Percentiles rank a stretch among this genome's conserved stretches.
Evolutionary conservation across 2,888 invertebrate genomes (phyloP).

Genomic region (Apamea monoglypha): DNA sequence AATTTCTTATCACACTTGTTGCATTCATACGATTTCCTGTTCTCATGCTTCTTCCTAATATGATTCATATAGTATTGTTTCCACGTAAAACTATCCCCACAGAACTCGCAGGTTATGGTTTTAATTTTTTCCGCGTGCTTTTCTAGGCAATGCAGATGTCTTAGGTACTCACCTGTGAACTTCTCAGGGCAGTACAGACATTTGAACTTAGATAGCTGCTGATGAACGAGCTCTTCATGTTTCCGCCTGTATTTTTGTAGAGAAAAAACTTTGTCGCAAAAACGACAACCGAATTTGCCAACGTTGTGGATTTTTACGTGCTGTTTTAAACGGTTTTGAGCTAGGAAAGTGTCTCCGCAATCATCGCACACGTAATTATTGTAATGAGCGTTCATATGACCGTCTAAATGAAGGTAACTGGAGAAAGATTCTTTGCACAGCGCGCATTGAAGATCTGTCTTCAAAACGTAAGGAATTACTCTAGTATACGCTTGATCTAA

Average conservation of each 20-base stretch:
- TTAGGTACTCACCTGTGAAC: constrained; percentile 68
- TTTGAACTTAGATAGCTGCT: constrained; percentile 64
- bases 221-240: constrained; percentile 76
- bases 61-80: constrained; percentile 82
- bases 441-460: constrained; percentile 69
- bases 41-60: constrained; percentile 78
- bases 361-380: constrained; percentile 79
- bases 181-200: constrained; percentile 76
- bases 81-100: constrained; percentile 83
- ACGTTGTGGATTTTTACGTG: constrained; percentile 84
- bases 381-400: constrained; percentile 83
- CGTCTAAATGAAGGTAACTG: constrained; percentile 75
- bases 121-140: constrained; percentile 75
- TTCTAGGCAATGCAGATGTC: constrained; percentile 74
- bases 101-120: constrained; percentile 77
- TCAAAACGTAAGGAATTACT: constrained; percentile 76
- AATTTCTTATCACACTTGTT: constrained; percentile 67
- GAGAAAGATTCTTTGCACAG: constrained; percentile 73
- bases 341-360: constrained; percentile 80
- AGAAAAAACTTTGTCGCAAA: constrained; percentile 85
- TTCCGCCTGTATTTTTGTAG: constrained; percentile 76
- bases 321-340: constrained; percentile 71
- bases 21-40: constrained; percentile 67
- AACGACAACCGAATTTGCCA: constrained; percentile 81
- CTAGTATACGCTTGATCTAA: constrained; percentile 74